Evolutionary conservation across 2,797 vertebrate genomes (phyloP).

Genomic region (Florisuga fusca): DNA sequence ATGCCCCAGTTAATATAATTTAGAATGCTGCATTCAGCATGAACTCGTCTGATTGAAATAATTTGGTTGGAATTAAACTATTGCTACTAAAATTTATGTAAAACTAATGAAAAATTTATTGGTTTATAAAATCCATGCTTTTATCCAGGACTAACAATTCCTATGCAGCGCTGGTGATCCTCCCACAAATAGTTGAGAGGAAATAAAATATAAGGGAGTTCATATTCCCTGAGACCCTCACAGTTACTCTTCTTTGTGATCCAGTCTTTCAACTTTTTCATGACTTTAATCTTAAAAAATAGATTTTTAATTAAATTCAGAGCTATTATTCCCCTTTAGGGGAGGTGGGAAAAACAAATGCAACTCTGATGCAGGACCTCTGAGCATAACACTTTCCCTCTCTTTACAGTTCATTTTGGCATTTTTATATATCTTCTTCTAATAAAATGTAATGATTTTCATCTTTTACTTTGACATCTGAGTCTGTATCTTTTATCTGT

Average conservation of each 20-base stretch:
- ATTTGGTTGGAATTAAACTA: conserved; percentile 79
- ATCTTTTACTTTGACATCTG: conserved; percentile 77
- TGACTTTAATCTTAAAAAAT: conserved; percentile 82
- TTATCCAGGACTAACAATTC: conserved; percentile 81
- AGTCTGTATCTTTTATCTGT: conserved; percentile 77
- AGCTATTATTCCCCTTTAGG: conserved; percentile 77
- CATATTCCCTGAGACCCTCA: conserved; percentile 78
- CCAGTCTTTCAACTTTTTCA: conserved; percentile 82
- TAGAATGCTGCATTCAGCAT: conserved; percentile 74
- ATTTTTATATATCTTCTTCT: conserved; percentile 78
- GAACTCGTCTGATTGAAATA: conserved; percentile 76
- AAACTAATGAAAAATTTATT: conserved; percentile 84
- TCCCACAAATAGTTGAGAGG: conserved; percentile 78
- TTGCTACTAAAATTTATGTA: conserved; percentile 79
- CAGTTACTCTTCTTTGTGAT: conserved; percentile 81
- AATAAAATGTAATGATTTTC: conserved; percentile 81
- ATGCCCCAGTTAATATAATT: conserved; percentile 74
- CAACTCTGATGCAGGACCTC: conserved; percentile 73
- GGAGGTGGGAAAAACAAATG: conserved; percentile 76
- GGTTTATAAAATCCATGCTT: conserved; percentile 79
- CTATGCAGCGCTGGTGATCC: conserved; percentile 77
- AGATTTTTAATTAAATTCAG: conserved; percentile 83
- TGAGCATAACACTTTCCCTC: conserved; percentile 72
- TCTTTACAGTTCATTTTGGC: conserved; percentile 76
- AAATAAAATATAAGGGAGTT: conserved; percentile 81